Evolutionary conservation across 2,113 vertebrate species (phyloP).

Genomic region (Danio rerio): GRCz12tu NC_133200.1:12034001-12034500

Average conservation of each 20-base stretch:
- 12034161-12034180: not conserved
- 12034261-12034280: not conserved
- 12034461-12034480: not conserved
- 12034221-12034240: not conserved
- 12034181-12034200: not conserved
- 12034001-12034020: not conserved
- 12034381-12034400: not conserved
- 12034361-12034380: constrained; percentile 10
- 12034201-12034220: not conserved
- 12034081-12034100: constrained; percentile 1
- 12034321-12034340: constrained; percentile 10
- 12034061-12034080: not conserved
- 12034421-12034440: not conserved
- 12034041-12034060: not conserved
- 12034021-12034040: not conserved
- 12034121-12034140: not conserved
- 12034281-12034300: not conserved
- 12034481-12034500: not conserved
- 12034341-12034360: constrained; percentile 15
- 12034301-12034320: not conserved
- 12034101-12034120: not conserved
- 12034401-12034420: not conserved
- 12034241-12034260: not conserved
- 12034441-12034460: not conserved
- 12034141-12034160: not conserved